Percentiles rank a stretch among this genome's conserved stretches.
Evolutionary conservation across 2,797 vertebrate species (phyloP).

Genomic region (Typhlichthys subterraneus): DNA sequence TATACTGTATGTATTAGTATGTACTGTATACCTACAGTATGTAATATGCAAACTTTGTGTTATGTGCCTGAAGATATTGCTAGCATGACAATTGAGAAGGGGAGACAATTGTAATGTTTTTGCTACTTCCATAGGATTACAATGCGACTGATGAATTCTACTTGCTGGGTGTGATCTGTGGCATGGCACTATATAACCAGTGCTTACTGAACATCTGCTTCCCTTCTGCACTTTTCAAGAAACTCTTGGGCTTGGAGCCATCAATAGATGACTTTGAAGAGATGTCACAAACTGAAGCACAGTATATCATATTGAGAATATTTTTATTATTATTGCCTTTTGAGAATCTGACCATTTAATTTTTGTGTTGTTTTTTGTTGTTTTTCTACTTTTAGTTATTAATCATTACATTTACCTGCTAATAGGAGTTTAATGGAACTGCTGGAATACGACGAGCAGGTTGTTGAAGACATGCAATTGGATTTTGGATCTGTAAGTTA

Average conservation of each 20-base stretch:
- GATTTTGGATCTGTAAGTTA: slow-evolving; percentile 69
- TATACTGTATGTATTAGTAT: too few relatives aligned
- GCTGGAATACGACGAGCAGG: slow-evolving; percentile 58
- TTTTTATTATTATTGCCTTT: neutral
- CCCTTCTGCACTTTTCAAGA: slow-evolving; percentile 69
- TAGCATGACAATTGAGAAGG: too few relatives aligned
- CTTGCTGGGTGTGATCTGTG: slow-evolving; percentile 53
- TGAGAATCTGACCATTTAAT: neutral
- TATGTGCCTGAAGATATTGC: too few relatives aligned
- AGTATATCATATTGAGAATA: slow-evolving; percentile 18
- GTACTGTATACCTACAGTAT: too few relatives aligned
- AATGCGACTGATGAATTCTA: slow-evolving; percentile 29
- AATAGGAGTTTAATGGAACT: slow-evolving; percentile 55
- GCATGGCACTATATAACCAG: slow-evolving; percentile 59
- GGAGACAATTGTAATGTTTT: too few relatives aligned
- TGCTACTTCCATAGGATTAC: slow-evolving; percentile 19
- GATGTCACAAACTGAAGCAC: slow-evolving; percentile 53
- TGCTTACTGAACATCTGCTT: slow-evolving; percentile 42
- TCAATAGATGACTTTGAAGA: slow-evolving; percentile 71
- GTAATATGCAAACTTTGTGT: too few relatives aligned
- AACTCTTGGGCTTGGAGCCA: slow-evolving; percentile 50
- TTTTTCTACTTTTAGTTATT: too few relatives aligned
- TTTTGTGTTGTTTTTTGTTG: neutral
- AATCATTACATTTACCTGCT: slow-evolving; percentile 6
- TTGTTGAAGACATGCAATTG: slow-evolving; percentile 41